Evolutionary conservation across 1,140 invertebrate genomes (phyloP).

Genomic region (Meloidogyne chitwoodi): DNA sequence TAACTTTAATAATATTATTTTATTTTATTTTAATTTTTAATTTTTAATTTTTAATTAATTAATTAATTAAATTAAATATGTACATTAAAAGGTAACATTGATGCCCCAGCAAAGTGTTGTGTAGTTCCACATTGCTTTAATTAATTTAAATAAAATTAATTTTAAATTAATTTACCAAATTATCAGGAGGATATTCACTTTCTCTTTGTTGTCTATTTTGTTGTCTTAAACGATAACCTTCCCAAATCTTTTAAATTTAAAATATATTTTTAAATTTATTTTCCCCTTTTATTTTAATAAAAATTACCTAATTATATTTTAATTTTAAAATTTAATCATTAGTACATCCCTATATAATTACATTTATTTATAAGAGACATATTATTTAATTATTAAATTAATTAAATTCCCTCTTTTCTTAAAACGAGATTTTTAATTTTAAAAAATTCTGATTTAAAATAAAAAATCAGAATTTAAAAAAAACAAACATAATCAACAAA

Average conservation of each 20-base stretch:
- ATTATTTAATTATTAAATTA: too few relatives aligned
- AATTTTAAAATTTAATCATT: too few relatives aligned
- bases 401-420: too few relatives aligned
- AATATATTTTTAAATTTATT: not conserved
- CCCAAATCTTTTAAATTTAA: conserved; percentile 32
- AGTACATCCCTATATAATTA: too few relatives aligned
- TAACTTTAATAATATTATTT: too few relatives aligned
- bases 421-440: too few relatives aligned
- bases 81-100: conserved; percentile 47
- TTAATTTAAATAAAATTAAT: not conserved
- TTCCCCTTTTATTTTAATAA: too few relatives aligned
- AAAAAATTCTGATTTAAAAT: too few relatives aligned
- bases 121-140: conserved; percentile 44
- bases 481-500: conserved; percentile 60
- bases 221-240: conserved; percentile 8
- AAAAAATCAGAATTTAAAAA: too few relatives aligned
- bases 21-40: too few relatives aligned
- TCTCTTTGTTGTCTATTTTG: conserved; percentile 38
- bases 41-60: conserved; percentile 35
- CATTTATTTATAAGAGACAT: too few relatives aligned
- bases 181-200: conserved; percentile 40
- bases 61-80: conserved; percentile 28
- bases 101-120: conserved; percentile 45
- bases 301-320: too few relatives aligned
- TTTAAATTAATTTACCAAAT: not conserved